Evolutionary conservation across 2,888 invertebrate species (phyloP), one percentile per base, ranked within the genome.

Genomic region (Drosophila meridionalis): DNA sequence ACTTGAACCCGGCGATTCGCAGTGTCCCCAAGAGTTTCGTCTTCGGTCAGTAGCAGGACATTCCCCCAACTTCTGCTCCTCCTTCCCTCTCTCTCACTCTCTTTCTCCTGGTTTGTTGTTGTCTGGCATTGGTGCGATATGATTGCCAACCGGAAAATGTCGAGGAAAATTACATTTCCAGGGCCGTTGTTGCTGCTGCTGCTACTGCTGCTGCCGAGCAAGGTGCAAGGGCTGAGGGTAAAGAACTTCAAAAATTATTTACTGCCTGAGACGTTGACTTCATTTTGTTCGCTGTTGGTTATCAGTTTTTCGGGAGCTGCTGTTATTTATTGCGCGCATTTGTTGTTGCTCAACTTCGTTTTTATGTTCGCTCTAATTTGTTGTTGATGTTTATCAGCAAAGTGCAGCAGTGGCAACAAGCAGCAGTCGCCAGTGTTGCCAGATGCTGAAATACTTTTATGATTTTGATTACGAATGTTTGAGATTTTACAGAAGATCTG

Each of bases 101-200:
- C 12, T 26, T 26, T 34, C 26, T 7, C n/a, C 40, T 40, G 40
- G 65, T 66, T 70, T 70, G 78, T 80, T 68, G 68, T 79, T 79
- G 77, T 77, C 87, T 89, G 87, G 89, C 77, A 84, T 72, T 80
- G 88, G 77, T 76, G 87, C 89, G 89, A 90, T 84, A 87, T 90
- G 87, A 90, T 90, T 87, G 87, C 90, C 77, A 87, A 87, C 89
- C 87, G 85, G 90, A 89, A 88, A 82, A 82, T 83, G 84, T 82
- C 78, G 82, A 80, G 78, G 90, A 88, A 89, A 87, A 90, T 88
- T 89, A 89, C 83, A 83, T 87, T 89, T 87, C 78, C 83, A 86
- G 67, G 71, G 61, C 8, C 32, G 55, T 14, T 55, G 55, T 47
- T 58, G 43, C 48, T 61, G 69, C 66, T 63, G 38, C 26, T 26